These are phyloP conservation scores for Venturia canescens DNA, from an alignment of 1,140 invertebrate genomes.

Conservation along the genomic window DNA sequence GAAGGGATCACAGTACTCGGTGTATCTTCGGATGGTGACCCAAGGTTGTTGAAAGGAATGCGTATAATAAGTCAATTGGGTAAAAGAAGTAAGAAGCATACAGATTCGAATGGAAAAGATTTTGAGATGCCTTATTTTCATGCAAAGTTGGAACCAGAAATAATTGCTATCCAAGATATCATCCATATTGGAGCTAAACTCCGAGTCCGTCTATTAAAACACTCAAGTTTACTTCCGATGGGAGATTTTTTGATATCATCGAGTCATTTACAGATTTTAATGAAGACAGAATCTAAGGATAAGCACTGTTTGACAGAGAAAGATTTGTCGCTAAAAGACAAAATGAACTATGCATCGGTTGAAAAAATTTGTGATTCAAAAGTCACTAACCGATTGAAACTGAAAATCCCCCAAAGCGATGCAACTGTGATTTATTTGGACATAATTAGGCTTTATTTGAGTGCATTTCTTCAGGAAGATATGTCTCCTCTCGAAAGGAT, in stretches of 20 bases:
- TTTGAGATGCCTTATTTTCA: constrained; percentile 43
- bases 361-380: constrained; percentile 40
- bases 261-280: constrained; percentile 40
- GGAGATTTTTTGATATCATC: constrained; percentile 42
- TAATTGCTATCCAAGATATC: constrained; percentile 48
- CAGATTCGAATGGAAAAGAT: constrained; percentile 27
- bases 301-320: constrained; percentile 40
- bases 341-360: constrained; percentile 44
- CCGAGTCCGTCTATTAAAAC: constrained; percentile 32
- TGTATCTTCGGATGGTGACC: constrained; percentile 40
- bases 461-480: constrained; percentile 26
- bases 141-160: constrained; percentile 35
- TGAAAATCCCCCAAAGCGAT: constrained; percentile 8
- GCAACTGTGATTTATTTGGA: constrained; percentile 36
- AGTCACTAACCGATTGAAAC: constrained; percentile 20
- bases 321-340: constrained; percentile 39
- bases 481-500: constrained; percentile 26
- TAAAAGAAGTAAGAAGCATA: constrained; percentile 27
- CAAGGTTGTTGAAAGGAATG: constrained; percentile 53
- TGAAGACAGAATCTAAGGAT: constrained; percentile 28
- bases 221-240: constrained; percentile 35
- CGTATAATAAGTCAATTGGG: constrained; percentile 38
- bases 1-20: constrained; percentile 52
- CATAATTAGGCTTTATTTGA: neutral
- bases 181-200: constrained; percentile 50